These are phyloP conservation scores for Chymomyza caudatula DNA, from an alignment of 2,888 invertebrate genomes.

Conservation along the genomic window DNA sequence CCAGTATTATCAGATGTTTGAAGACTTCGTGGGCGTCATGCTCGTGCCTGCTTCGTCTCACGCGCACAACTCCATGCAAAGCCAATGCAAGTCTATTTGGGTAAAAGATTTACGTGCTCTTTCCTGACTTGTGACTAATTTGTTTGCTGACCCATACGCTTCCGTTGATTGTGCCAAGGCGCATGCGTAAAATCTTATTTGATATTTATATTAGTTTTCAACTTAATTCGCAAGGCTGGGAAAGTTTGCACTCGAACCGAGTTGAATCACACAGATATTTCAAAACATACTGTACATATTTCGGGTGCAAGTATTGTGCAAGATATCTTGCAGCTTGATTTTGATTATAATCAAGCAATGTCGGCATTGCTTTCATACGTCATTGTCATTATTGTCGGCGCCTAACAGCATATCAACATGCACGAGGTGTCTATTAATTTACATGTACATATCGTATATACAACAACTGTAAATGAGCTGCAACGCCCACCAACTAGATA, in stretches of 20 bases:
- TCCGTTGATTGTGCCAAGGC: conserved; percentile 65
- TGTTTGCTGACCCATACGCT: conserved; percentile 64
- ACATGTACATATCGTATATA: conserved; percentile 10
- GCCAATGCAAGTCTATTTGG: neutral
- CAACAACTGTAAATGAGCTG: conserved; percentile 19
- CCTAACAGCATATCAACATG: conserved; percentile 29
- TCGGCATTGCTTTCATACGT: conserved; percentile 30
- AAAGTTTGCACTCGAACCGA: conserved; percentile 43
- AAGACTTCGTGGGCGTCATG: neutral
- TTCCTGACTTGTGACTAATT: conserved; percentile 59
- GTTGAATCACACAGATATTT: neutral
- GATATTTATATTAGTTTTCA: conserved; percentile 48
- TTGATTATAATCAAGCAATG: conserved; percentile 28
- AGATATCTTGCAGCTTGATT: conserved; percentile 46
- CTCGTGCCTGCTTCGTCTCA: neutral
- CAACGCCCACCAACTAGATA: conserved; percentile 61
- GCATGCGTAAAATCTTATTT: conserved; percentile 57
- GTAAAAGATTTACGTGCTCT: conserved; percentile 60
- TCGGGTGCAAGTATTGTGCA: conserved; percentile 43
- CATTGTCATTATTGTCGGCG: conserved; percentile 30
- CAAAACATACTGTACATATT: neutral
- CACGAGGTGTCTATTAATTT: conserved; percentile 54
- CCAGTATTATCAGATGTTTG: too few species aligned
- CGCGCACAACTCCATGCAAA: neutral
- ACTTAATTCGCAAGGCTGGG: conserved; percentile 43